Base-by-base conservation (phyloP, 2,113 vertebrate species). In the Acinonyx jubatus region DNA sequence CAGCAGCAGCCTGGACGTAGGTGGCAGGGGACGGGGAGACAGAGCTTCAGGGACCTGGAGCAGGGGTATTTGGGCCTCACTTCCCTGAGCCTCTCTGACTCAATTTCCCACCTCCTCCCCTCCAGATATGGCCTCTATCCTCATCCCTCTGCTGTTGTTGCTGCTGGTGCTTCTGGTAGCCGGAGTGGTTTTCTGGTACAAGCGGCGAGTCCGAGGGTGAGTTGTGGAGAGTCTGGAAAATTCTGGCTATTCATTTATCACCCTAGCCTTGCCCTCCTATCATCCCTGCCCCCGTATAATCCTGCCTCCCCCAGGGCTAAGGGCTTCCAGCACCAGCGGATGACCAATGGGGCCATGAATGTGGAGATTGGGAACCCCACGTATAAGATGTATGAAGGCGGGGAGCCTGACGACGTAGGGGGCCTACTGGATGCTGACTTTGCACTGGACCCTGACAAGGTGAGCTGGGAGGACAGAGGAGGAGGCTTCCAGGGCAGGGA, bases 321-420 rank as follows among this genome's bases (percentile, higher is more conserved):
- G 98, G 99, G 99, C 96, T 99, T 99, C 99, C 99, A 99, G 98
- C 99, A 99, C 98, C 99, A 99, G 98, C 98, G 99, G 85, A 99
- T 99, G 99, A 99, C 99, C 0, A 99, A 99, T 0, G 99, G 99
- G 13, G 99, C 99, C 97, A 99, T 99, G 99, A 99, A 99, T 1
- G 99, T 99, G 97, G 99, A 99, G 98, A 99, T 99, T 0, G 99
- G 99, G 82, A 99, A 99, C 95, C 99, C 99, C 3, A 99, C 99
- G 7, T 99, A 99, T 97, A 99, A 99, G 98, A 99, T 99, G 99
- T 99, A 99, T 0, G 99, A 99, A 95, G 99, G 99, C 36, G 99
- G 99, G 96, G 99, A 99, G 21, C 96, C 98, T 0, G 99, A 99
- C 0, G 99, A 99, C 0, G 99, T 99, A 0, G 99, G 99, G 23